Evolutionary conservation across 1,140 invertebrate genomes (phyloP).

Genomic region (Ceratina australensis): DNA sequence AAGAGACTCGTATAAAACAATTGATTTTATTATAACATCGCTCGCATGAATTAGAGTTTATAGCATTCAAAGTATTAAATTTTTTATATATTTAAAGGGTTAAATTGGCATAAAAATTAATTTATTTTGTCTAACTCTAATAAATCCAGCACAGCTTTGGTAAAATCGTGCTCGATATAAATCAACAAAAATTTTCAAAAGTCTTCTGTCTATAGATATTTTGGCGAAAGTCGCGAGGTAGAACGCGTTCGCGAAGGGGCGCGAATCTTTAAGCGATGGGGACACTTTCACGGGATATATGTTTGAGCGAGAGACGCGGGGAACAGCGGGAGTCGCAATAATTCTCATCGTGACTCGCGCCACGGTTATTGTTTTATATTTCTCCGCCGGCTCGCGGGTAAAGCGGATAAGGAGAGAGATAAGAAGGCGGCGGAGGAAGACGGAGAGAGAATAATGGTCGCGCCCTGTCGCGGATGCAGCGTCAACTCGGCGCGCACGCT

Average conservation of each 20-base stretch:
- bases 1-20: too few relatives aligned
- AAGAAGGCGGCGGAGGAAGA: slow-evolving; percentile 44
- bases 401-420: slow-evolving; percentile 46
- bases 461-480: slow-evolving; percentile 7
- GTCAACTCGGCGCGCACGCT: slow-evolving; percentile 25
- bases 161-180: too few relatives aligned
- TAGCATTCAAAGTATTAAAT: too few relatives aligned
- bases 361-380: slow-evolving; percentile 50
- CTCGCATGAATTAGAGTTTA: too few relatives aligned
- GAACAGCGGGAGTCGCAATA: slow-evolving; percentile 22
- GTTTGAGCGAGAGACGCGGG: background rate
- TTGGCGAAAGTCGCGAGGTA: background rate
- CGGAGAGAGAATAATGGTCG: slow-evolving; percentile 19
- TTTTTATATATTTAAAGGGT: too few relatives aligned
- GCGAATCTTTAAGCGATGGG: background rate
- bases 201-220: too few relatives aligned
- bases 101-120: too few relatives aligned
- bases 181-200: too few relatives aligned
- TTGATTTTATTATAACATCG: too few relatives aligned
- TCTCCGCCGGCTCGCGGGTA: slow-evolving; percentile 18
- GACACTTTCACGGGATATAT: background rate
- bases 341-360: slow-evolving; percentile 42
- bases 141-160: too few relatives aligned
- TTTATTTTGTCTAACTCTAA: too few relatives aligned
- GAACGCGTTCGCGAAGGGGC: background rate